phyloP scores from a whole-genome alignment of 2,113 vertebrate species.

The Bubo bubo region DNA sequence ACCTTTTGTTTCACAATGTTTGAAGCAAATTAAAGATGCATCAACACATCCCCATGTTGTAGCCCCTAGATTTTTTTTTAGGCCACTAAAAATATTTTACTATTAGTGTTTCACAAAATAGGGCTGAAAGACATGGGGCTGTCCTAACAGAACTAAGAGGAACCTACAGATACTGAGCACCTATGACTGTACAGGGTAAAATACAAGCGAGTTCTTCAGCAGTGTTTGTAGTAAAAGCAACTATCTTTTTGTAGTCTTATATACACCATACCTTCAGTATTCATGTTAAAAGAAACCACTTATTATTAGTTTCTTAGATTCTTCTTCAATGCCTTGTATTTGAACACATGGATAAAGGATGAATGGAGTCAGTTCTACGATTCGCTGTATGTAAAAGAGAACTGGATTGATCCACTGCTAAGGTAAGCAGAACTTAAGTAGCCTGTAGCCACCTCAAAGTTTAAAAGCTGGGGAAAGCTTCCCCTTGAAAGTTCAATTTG shows the following conservation, averaged over 20 bases:
- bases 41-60: background rate
- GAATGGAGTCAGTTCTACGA: constrained; percentile 89
- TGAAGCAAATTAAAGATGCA: background rate
- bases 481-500: background rate
- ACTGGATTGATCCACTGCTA: constrained; percentile 83
- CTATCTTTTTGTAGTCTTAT: background rate
- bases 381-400: constrained; percentile 76
- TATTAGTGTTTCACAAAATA: background rate
- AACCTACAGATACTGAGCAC: background rate
- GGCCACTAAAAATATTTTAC: background rate
- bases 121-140: background rate
- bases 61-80: background rate
- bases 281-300: background rate
- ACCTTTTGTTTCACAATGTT: background rate
- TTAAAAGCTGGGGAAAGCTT: background rate
- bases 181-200: background rate
- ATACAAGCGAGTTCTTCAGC: background rate
- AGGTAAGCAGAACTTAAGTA: constrained; percentile 70
- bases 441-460: background rate
- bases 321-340: constrained; percentile 83
- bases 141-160: background rate
- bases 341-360: constrained; percentile 86
- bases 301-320: constrained; percentile 87
- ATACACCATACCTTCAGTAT: background rate
- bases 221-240: background rate